Percentiles rank a stretch among this genome's conserved stretches.
phyloP scores from a whole-genome alignment of 1,140 invertebrate species.

The Bombus fervidus region DNA sequence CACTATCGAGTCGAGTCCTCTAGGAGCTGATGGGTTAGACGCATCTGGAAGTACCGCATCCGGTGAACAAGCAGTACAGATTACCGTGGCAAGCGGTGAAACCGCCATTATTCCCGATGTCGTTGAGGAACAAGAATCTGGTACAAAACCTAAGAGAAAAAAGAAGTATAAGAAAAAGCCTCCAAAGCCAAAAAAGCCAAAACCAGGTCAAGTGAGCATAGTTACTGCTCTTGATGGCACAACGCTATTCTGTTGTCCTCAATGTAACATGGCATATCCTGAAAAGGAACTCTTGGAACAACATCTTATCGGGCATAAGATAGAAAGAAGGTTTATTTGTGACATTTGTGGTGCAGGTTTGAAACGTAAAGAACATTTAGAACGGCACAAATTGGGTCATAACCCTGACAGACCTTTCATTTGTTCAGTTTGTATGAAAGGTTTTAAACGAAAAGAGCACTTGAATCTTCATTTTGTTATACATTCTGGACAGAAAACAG shows the following conservation, averaged over 20 bases:
- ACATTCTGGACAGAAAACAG: constrained; percentile 91
- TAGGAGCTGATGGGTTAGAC: constrained; percentile 78
- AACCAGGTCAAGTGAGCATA: constrained; percentile 88
- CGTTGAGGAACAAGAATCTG: constrained; percentile 80
- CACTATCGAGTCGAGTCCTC: constrained; percentile 82
- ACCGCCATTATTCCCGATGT: constrained; percentile 83
- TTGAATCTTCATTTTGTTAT: constrained; percentile 91
- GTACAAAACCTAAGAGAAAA: constrained; percentile 86
- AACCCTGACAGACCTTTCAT: constrained; percentile 90
- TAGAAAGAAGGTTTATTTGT: constrained; percentile 87
- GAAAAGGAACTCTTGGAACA: constrained; percentile 90
- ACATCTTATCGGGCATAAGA: constrained; percentile 89
- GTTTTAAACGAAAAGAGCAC: constrained; percentile 91
- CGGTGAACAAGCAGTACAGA: constrained; percentile 78
- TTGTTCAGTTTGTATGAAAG: constrained; percentile 89
- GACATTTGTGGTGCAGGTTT: constrained; percentile 86
- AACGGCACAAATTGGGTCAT: constrained; percentile 90
- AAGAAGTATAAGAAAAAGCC: constrained; percentile 92
- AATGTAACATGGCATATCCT: constrained; percentile 90
- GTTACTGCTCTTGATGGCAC: constrained; percentile 88
- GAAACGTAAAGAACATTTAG: constrained; percentile 91
- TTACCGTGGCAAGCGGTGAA: constrained; percentile 78
- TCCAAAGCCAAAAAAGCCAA: constrained; percentile 88
- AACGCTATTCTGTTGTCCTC: constrained; percentile 89
- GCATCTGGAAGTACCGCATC: constrained; percentile 74